phyloP scores from a whole-genome alignment of 2,888 invertebrate species.

The Psylliodes chrysocephalus region DNA sequence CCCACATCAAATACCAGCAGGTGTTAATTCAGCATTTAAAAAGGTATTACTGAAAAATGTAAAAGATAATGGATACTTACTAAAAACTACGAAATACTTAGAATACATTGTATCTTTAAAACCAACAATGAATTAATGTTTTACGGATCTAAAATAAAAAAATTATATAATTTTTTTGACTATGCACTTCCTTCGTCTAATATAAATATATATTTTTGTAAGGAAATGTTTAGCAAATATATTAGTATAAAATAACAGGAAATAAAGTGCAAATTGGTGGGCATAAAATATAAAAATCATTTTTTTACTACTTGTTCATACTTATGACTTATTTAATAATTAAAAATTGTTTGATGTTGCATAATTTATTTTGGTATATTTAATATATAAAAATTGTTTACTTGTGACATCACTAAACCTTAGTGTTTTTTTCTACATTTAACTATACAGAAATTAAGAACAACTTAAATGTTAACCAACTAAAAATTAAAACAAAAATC shows the following conservation, averaged over 20 bases:
- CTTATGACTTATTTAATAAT: conserved; percentile 24
- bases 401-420: conserved; percentile 8
- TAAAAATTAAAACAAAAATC: not conserved
- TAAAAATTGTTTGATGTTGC: conserved; percentile 7
- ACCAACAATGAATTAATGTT: conserved; percentile 25
- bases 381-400: conserved; percentile 1
- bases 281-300: conserved; percentile 25
- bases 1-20: conserved; percentile 13
- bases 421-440: conserved; percentile 6
- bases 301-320: conserved; percentile 31
- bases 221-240: conserved; percentile 19
- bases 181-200: conserved; percentile 26
- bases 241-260: conserved; percentile 24
- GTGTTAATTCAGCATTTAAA: conserved; percentile 19
- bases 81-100: conserved; percentile 27
- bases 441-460: not conserved
- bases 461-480: not conserved
- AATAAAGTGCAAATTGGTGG: conserved; percentile 26
- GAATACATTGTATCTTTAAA: conserved; percentile 25
- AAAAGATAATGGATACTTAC: conserved; percentile 28
- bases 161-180: conserved; percentile 22
- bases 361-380: conserved; percentile 25
- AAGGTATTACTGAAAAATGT: conserved; percentile 18
- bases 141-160: conserved; percentile 29
- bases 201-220: conserved; percentile 27